A percentile compares a stretch with the other conserved stretches of the same genome.
phyloP scores from a whole-genome alignment of 30 jellyfish, hydroid and myxozoan species.

The Hydractinia symbiolongicarpus region DNA sequence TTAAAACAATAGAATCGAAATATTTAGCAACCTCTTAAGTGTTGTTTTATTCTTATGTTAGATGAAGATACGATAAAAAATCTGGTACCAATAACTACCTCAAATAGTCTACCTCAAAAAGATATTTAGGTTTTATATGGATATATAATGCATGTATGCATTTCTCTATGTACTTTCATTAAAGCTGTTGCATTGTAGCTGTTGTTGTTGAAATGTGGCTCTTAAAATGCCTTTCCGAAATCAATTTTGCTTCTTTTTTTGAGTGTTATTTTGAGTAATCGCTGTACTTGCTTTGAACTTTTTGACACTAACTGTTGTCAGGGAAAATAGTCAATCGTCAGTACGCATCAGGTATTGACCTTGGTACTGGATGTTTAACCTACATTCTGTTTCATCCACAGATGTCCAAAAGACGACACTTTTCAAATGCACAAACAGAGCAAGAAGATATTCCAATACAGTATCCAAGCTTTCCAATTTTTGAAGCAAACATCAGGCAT shows the following conservation, averaged over 20 bases:
- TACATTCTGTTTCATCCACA: not conserved
- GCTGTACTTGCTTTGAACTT: not conserved
- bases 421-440: not conserved
- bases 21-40: not conserved
- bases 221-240: not conserved
- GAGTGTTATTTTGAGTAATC: not conserved
- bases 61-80: too few species aligned
- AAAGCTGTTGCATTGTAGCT: too few species aligned
- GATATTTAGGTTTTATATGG: too few species aligned
- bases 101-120: too few species aligned
- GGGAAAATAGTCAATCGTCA: too few species aligned
- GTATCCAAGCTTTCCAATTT: constrained; percentile 2
- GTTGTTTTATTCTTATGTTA: not conserved
- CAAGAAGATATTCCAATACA: not conserved
- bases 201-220: too few species aligned
- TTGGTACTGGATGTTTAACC: not conserved
- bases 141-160: too few species aligned
- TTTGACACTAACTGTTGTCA: not conserved
- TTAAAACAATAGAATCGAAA: not conserved
- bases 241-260: not conserved
- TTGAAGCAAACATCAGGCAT: not conserved
- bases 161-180: too few species aligned
- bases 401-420: not conserved
- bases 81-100: too few species aligned
- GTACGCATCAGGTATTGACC: too few species aligned